Evolutionary conservation across 2,797 vertebrate species (phyloP), one percentile per base, ranked within the genome.

Genomic region (Melopsittacus undulatus): DNA sequence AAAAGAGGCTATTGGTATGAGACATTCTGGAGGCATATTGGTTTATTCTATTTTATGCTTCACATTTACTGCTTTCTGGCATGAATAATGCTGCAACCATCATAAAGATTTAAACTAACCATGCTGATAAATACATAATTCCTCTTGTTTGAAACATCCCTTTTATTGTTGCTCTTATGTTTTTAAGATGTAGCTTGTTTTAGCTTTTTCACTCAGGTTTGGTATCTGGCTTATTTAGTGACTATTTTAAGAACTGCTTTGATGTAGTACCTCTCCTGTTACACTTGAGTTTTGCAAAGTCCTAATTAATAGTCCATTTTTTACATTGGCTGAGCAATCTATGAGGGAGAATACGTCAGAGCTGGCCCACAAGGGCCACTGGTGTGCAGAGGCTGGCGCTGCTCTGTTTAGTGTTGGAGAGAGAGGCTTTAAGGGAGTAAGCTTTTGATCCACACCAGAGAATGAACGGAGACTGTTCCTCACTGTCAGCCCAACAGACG

Each of bases 351-450:
- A 6, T 1, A 14, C 0, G 0, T 1, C 4, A 19, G 49, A 75
- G 57, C 46, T 11, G 63, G 26, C 30, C 45, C 72, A 2, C 27
- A 7, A 9, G 48, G 56, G 27, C 63, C 24, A 51, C 46, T 11
- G 42, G 13, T 7, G n/a, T 15, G 29, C 56, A 9, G 64, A 15
- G 43, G 69, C 64, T 27, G 52, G 30, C 38, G 13, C 27, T 3
- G 52, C 78, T 49, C 24, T 0, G 0, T 15, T 49, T 11, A 7
- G 9, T 12, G 2, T 0, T 0, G 5, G 27, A 54, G 30, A 52
- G 7, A 11, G 24, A 38, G 56, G 26, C 32, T 13, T 32, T 2
- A 24, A 29, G 20, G 59, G 29, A 40, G 11, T 27, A 5, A 75
- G 19, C 24, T 17, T 42, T 10, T 9, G 46, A 20, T 68, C 36